phyloP scores from a whole-genome alignment of 2,113 vertebrate genomes.

The Seriola dumerili region DNA sequence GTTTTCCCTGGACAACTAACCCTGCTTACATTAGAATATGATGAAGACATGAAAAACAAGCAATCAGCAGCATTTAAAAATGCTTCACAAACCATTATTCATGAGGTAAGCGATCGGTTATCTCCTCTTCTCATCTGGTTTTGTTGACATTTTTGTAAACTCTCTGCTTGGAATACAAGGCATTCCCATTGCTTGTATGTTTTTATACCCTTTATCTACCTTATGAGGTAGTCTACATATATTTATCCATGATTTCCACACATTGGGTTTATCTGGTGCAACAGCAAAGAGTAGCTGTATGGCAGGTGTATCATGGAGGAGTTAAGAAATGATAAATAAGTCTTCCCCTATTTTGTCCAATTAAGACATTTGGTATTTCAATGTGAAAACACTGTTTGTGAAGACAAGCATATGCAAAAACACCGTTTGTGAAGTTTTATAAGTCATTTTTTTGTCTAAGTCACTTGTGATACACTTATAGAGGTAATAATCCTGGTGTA shows the following conservation, averaged over 20 bases:
- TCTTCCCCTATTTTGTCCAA: not conserved
- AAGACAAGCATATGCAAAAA: not conserved
- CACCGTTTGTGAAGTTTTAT: not conserved
- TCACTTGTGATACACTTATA: not conserved
- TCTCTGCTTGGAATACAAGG: not conserved
- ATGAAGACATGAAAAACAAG: accelerated
- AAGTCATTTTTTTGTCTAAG: not conserved
- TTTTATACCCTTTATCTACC: not conserved
- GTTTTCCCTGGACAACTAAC: conserved; percentile 56
- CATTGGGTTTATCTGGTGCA: not conserved
- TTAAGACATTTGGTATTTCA: not conserved
- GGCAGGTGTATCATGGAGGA: not conserved
- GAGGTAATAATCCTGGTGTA: not conserved
- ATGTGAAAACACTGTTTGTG: not conserved
- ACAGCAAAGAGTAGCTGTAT: not conserved
- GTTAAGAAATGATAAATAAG: not conserved
- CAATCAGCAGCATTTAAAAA: accelerated
- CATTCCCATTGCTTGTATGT: not conserved
- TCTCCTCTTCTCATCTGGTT: not conserved
- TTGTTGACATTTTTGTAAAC: not conserved
- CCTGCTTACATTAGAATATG: accelerated
- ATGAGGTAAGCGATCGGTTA: conserved; percentile 10
- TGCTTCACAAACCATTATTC: accelerated
- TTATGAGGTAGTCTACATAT: not conserved
- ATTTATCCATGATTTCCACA: not conserved